These are phyloP conservation scores for Ypsolopha scabrella DNA, from an alignment of 2,888 invertebrate genomes.

Conservation along the genomic window DNA sequence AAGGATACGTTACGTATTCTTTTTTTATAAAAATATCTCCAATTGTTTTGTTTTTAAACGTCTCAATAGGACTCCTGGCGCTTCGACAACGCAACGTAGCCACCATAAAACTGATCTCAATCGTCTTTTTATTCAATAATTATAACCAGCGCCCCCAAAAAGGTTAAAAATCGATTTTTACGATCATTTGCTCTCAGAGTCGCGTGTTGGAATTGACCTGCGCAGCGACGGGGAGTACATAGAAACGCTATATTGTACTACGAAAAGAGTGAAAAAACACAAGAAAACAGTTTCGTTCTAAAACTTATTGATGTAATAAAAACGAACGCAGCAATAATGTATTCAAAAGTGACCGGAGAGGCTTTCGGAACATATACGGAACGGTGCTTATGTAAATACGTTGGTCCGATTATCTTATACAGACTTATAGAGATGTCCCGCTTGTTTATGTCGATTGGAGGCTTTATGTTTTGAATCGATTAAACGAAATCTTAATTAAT, in stretches of 20 bases:
- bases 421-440: slow-evolving; percentile 46
- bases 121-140: slow-evolving; percentile 16
- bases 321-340: slow-evolving; percentile 47
- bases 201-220: slow-evolving; percentile 3
- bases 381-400: slow-evolving; percentile 59
- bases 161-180: slow-evolving; percentile 44
- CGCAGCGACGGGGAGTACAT: slow-evolving; percentile 25
- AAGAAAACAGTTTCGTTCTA: slow-evolving; percentile 40
- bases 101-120: neutral
- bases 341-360: slow-evolving; percentile 46
- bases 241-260: slow-evolving; percentile 11
- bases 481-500: slow-evolving; percentile 1
- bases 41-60: neutral
- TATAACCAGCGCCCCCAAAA: slow-evolving; percentile 18
- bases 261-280: slow-evolving; percentile 6
- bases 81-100: neutral
- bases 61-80: slow-evolving; percentile 1
- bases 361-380: slow-evolving; percentile 37
- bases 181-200: slow-evolving; percentile 17
- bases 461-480: slow-evolving; percentile 5
- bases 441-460: slow-evolving; percentile 38
- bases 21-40: neutral
- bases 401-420: slow-evolving; percentile 16
- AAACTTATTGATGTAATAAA: slow-evolving; percentile 57
- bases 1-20: too few relatives aligned